Base-by-base conservation (phyloP, 2,797 vertebrate species). In the Babyrousa celebensis region DNA sequence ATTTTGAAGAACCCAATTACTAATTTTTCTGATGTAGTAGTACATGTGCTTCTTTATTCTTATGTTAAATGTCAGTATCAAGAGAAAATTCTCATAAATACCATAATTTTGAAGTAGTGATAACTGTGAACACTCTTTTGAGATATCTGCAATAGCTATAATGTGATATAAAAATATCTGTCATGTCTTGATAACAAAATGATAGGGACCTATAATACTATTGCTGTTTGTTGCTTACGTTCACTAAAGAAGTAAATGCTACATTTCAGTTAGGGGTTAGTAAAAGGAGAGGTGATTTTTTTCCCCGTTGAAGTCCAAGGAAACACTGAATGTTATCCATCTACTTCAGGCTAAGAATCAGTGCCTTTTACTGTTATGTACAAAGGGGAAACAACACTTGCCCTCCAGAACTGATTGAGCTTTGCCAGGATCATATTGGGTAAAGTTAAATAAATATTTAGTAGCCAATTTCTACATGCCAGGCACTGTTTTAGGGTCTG, bases 21-120 rank as follows among this genome's bases (percentile, higher is more conserved):
- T 62, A 74, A 27, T 92, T 80, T 92, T 94, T 82, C 78, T 91
- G 54, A 68, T 27, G 14, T 67, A 83, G 3, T 63, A 92, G 88
- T 91, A 87, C 77, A 40, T 65, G 1, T 77, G 12, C 12, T 77
- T 60, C 52, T 71, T 67, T 72, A 72, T 89, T 87, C 58, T 29
- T 15, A 27, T 32, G 65, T 21, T 77, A 88, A 52, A 91, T 84
- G n/a, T 70, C 63, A 77, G 4, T 40, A 83, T 48, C 40, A 77
- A 83, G 29, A 88, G 32, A 82, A 0, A 48, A 11, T 1, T 74
- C 8, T 74, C 14, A 82, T 63, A 72, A 67, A 92, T 82, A 60
- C 1, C 43, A 88, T 65, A 88, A 88, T 78, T 92, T 85, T 80
- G 65, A 94, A 62, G 6, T 72, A 18, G 1, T 54, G 4, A 75